phyloP scores from a whole-genome alignment of 2,888 invertebrate species.

The Andrena fulva region DNA sequence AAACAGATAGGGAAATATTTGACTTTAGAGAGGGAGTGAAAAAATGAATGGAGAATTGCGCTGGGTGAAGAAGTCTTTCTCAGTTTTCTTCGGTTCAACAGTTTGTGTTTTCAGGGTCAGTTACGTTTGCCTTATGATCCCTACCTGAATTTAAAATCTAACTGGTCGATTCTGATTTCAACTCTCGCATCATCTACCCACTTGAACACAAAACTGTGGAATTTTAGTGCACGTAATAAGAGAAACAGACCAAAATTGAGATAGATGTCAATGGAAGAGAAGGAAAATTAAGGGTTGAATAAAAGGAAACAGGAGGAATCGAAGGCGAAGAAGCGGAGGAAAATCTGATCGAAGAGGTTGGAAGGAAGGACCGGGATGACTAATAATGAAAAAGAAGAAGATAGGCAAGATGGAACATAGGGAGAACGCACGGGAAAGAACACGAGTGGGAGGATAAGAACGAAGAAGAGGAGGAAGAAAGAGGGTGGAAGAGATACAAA shows the following conservation, averaged over 20 bases:
- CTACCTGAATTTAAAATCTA: background rate
- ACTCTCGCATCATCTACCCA: too few species aligned
- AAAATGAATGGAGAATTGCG: background rate
- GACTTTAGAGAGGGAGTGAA: background rate
- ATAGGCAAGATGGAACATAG: background rate
- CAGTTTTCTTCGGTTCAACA: background rate
- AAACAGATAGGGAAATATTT: conserved; percentile 40
- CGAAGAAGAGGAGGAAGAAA: conserved; percentile 17
- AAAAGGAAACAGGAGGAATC: conserved; percentile 37
- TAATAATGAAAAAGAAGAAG: conserved; percentile 32
- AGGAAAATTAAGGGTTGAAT: conserved; percentile 18
- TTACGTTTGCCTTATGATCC: background rate
- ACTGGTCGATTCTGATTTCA: background rate
- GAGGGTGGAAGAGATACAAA: conserved; percentile 61
- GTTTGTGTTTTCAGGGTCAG: background rate
- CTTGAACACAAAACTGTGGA: too few species aligned
- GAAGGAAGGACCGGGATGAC: conserved; percentile 37
- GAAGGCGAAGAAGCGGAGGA: conserved; percentile 22
- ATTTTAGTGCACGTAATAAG: background rate
- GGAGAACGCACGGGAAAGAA: background rate
- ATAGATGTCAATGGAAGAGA: background rate
- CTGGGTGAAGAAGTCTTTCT: conserved; percentile 5
- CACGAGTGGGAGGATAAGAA: conserved; percentile 33
- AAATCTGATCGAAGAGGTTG: conserved; percentile 65
- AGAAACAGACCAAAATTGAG: background rate